Percentiles rank a stretch among this genome's conserved stretches.
Evolutionary conservation across 2,888 invertebrate species (phyloP).

Genomic region (Protodeltote pygarga): DNA sequence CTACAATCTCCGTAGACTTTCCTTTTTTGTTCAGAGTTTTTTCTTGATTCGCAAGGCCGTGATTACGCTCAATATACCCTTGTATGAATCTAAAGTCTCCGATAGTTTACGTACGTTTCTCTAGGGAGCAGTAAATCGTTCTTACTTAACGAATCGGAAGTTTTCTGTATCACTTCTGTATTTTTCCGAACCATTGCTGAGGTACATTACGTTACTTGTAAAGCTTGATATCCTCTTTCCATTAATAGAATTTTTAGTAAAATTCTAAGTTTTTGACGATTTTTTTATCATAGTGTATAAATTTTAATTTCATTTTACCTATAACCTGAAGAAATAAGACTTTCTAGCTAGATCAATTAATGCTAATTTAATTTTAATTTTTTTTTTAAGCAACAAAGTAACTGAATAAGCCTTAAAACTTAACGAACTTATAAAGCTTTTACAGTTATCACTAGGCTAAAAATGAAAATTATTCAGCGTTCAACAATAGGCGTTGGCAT

Average conservation of each 20-base stretch:
- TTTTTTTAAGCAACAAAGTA: no score
- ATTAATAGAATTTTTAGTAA: no score
- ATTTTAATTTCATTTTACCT: no score
- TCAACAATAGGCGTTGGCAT: slow-evolving; percentile 56
- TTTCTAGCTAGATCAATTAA: no score
- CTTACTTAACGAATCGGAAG: slow-evolving; percentile 11
- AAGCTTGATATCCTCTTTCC: no score
- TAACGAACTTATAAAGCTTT: slow-evolving; percentile 42
- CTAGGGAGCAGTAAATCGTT: slow-evolving; percentile 31
- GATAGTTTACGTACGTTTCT: slow-evolving; percentile 32
- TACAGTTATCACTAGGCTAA: slow-evolving; percentile 6
- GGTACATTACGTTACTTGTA: neutral
- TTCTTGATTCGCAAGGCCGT: neutral
- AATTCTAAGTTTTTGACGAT: no score
- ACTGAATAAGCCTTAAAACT: no score
- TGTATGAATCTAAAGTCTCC: slow-evolving; percentile 37
- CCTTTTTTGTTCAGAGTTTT: slow-evolving; percentile 15
- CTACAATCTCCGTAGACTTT: neutral
- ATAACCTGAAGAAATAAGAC: no score
- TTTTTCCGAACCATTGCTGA: slow-evolving; percentile 12
- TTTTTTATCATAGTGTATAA: no score
- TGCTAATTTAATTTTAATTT: no score
- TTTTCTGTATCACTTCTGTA: slow-evolving; percentile 2
- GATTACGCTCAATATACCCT: slow-evolving; percentile 20
- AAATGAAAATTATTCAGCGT: slow-evolving; percentile 32